phyloP scores from a whole-genome alignment of 1,140 invertebrate species.

The Lasioglossum baleicum region DNA sequence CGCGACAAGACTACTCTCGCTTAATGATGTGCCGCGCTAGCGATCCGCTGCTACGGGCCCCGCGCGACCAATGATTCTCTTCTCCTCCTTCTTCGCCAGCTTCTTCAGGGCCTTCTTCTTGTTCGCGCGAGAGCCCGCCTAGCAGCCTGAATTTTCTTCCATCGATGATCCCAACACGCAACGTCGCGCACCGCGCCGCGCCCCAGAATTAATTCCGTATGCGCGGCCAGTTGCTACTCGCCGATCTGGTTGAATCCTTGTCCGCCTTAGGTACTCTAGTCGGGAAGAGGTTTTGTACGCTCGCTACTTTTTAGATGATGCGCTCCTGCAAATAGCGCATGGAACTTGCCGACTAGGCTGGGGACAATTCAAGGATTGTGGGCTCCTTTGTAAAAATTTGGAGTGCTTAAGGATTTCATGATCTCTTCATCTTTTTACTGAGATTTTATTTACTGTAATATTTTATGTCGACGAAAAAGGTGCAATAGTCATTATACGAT shows the following conservation, averaged over 20 bases:
- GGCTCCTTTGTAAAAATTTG: no score
- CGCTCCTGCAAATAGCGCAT: no score
- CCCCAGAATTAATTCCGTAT: slow-evolving; percentile 27
- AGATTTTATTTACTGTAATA: no score
- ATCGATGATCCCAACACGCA: background rate
- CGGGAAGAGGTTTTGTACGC: no score
- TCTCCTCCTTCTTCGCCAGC: slow-evolving; percentile 45
- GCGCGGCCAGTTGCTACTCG: background rate
- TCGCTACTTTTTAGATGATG: no score
- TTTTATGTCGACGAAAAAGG: no score
- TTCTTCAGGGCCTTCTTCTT: slow-evolving; percentile 41
- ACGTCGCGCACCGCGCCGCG: background rate
- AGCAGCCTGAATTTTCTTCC: slow-evolving; percentile 46
- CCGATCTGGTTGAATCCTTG: background rate
- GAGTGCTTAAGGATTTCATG: no score
- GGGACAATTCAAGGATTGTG: no score
- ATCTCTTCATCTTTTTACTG: no score
- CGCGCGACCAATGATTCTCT: slow-evolving; percentile 45
- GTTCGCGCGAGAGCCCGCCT: slow-evolving; percentile 43
- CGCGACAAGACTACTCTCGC: slow-evolving; percentile 72
- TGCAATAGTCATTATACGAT: no score
- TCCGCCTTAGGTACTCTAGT: no score
- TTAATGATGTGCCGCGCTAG: slow-evolving; percentile 76
- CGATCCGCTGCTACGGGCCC: slow-evolving; percentile 62
- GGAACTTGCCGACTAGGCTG: no score